phyloP scores from a whole-genome alignment of 2,888 invertebrate species.

The Trichacis sp. region DNA sequence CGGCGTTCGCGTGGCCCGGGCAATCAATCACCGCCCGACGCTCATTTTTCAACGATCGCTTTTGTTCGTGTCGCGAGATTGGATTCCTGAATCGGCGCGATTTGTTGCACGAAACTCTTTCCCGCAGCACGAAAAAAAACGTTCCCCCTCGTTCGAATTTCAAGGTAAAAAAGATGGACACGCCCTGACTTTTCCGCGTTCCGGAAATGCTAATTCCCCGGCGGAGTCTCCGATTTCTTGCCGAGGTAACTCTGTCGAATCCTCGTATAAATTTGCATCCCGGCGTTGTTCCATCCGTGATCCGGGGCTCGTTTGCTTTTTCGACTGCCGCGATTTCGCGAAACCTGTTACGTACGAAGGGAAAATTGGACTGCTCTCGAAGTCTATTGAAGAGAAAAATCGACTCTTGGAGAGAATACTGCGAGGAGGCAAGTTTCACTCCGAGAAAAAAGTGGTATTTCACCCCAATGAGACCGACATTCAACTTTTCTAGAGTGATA shows the following conservation, averaged over 20 bases:
- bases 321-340: not conserved
- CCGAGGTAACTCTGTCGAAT: slow-evolving; percentile 15
- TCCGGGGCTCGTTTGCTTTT: not conserved
- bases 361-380: no score
- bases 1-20: not conserved
- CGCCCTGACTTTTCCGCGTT: slow-evolving; percentile 6
- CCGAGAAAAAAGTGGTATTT: no score
- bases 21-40: not conserved
- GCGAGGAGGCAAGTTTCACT: no score
- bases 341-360: no score
- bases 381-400: no score
- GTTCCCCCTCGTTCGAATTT: slow-evolving; percentile 9
- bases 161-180: slow-evolving; percentile 1
- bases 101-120: no score
- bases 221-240: slow-evolving; percentile 11
- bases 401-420: no score
- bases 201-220: slow-evolving; percentile 22
- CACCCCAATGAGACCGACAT: no score
- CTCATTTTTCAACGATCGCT: not conserved
- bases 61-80: not conserved
- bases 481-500: no score
- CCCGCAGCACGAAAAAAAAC: no score
- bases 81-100: no score
- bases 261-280: slow-evolving; percentile 3
- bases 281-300: not conserved